phyloP scores from a whole-genome alignment of 2,888 invertebrate species.

The Lasioglossum marginatum region DNA sequence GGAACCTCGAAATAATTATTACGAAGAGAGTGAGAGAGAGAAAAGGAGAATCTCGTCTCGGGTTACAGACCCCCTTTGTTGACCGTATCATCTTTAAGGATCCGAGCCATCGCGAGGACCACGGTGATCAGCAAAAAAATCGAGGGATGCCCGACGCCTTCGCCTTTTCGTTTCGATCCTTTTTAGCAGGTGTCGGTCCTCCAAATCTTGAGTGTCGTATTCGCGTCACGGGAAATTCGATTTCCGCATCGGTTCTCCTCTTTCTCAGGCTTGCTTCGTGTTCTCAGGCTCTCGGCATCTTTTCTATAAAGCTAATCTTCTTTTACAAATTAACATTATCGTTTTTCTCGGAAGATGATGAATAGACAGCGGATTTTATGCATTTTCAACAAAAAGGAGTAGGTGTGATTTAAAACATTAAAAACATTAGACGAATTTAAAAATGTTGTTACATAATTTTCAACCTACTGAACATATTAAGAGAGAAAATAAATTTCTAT shows the following conservation, averaged over 20 bases:
- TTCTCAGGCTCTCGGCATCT: background rate
- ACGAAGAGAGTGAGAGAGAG: slow-evolving; percentile 67
- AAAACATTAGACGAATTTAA: too few relatives aligned
- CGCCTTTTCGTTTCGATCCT: slow-evolving; percentile 56
- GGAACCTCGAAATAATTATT: slow-evolving; percentile 84
- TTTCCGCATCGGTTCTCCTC: slow-evolving; percentile 50
- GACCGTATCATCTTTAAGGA: slow-evolving; percentile 83
- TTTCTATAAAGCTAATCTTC: background rate
- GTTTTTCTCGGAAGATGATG: background rate
- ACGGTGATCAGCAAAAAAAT: slow-evolving; percentile 51
- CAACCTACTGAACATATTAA: too few relatives aligned
- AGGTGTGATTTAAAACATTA: too few relatives aligned
- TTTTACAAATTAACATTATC: background rate
- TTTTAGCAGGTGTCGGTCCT: slow-evolving; percentile 69
- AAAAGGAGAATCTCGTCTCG: slow-evolving; percentile 77
- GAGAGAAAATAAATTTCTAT: too few relatives aligned
- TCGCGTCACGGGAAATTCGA: slow-evolving; percentile 62
- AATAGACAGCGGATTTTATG: background rate
- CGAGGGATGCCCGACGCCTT: slow-evolving; percentile 47
- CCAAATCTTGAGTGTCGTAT: slow-evolving; percentile 56
- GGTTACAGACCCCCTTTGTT: slow-evolving; percentile 82
- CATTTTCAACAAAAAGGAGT: too few relatives aligned
- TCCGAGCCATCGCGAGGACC: slow-evolving; percentile 72
- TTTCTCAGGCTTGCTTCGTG: background rate
- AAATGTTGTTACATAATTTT: too few relatives aligned